Evolutionary conservation across 2,888 invertebrate species (phyloP).

Genomic region (Crioceris asparagi): DNA sequence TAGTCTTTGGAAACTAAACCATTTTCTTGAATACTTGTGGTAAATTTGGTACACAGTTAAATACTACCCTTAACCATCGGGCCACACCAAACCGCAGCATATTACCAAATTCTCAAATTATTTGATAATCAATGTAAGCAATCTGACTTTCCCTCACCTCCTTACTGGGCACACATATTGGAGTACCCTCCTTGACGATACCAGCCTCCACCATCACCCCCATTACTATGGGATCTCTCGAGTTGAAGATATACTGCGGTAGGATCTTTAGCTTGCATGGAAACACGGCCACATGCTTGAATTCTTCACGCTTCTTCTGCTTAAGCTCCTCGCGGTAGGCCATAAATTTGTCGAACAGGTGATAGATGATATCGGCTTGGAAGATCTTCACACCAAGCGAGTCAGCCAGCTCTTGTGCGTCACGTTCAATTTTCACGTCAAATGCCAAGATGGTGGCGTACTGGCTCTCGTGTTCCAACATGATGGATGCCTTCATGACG

Average conservation of each 20-base stretch:
- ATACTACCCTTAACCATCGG: no score
- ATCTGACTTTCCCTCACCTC: conserved; percentile 54
- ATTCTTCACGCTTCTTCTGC: conserved; percentile 85
- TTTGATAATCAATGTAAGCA: not conserved
- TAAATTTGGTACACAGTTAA: no score
- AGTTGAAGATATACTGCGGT: conserved; percentile 93
- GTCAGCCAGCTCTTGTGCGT: conserved; percentile 97
- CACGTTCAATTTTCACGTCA: conserved; percentile 96
- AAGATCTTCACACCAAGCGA: conserved; percentile 90
- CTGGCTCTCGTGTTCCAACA: conserved; percentile 97
- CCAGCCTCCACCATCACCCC: conserved; percentile 96
- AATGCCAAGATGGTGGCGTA: conserved; percentile 98
- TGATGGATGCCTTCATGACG: conserved; percentile 99
- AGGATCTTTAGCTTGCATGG: conserved; percentile 84
- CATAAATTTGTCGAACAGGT: conserved; percentile 95
- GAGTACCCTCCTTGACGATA: conserved; percentile 90
- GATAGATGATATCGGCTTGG: conserved; percentile 99
- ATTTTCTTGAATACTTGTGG: no score
- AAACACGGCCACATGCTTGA: conserved; percentile 95
- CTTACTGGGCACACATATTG: conserved; percentile 93
- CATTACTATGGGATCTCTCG: conserved; percentile 94
- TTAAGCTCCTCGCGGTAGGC: conserved; percentile 85
- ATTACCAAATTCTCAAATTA: not conserved
- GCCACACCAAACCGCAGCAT: no score
- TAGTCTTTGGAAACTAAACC: no score